Evolutionary conservation across 2,113 vertebrate genomes (phyloP).

Genomic region (Grus americana): DNA sequence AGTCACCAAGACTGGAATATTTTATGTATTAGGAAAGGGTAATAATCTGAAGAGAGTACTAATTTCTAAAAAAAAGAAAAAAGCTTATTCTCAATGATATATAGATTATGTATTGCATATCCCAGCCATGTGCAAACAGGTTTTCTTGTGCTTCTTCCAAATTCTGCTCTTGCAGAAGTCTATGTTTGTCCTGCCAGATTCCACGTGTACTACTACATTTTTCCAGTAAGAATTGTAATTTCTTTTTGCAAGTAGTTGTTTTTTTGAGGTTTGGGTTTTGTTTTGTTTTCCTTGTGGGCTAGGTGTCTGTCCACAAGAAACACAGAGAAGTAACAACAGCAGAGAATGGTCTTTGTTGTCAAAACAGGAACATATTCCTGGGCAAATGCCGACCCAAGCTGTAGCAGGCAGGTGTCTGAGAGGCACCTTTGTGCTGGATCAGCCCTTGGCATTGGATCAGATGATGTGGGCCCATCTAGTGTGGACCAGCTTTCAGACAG

Average conservation of each 20-base stretch:
- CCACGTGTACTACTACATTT: accelerated
- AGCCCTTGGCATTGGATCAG: neutral
- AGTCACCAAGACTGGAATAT: neutral
- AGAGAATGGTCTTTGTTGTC: neutral
- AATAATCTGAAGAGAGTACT: neutral
- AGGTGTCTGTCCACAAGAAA: neutral
- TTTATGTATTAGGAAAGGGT: neutral
- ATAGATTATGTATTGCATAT: neutral
- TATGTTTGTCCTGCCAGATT: neutral
- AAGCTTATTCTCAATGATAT: neutral
- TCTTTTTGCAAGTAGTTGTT: neutral
- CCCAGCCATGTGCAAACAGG: neutral
- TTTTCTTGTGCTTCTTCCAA: neutral
- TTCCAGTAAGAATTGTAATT: neutral
- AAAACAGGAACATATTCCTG: neutral
- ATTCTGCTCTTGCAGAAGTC: neutral
- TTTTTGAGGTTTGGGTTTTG: accelerated
- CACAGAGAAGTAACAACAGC: neutral
- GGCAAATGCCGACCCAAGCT: neutral
- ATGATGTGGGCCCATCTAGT: neutral
- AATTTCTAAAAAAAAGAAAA: neutral
- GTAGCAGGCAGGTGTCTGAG: neutral
- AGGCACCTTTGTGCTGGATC: neutral
- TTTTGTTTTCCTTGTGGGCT: neutral
- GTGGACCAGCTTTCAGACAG: neutral